A percentile compares a stretch with the other conserved stretches of the same genome.
phyloP scores from a whole-genome alignment of 1,140 invertebrate species.

The Anagrus nilaparvatae region DNA sequence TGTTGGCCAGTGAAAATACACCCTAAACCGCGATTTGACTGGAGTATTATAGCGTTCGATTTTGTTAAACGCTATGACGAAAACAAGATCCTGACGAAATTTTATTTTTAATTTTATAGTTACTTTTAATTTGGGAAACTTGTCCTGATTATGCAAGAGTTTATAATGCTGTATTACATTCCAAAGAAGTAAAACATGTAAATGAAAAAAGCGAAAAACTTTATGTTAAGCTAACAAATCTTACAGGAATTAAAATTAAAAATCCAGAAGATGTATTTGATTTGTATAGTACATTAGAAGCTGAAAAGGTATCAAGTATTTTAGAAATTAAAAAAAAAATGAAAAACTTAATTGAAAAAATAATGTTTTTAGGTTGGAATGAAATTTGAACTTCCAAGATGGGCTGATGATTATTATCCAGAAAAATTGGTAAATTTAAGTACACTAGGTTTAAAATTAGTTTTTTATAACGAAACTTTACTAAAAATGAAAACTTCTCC shows the following conservation, averaged over 20 bases:
- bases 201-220: conserved; percentile 43
- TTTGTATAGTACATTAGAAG: conserved; percentile 52
- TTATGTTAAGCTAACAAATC: conserved; percentile 43
- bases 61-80: too few relatives aligned
- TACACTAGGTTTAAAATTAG: conserved; percentile 47
- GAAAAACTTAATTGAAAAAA: too few relatives aligned
- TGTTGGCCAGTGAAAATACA: too few relatives aligned
- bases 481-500: conserved; percentile 51
- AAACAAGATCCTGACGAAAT: too few relatives aligned
- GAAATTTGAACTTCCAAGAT: conserved; percentile 49
- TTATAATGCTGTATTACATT: conserved; percentile 39
- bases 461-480: conserved; percentile 49
- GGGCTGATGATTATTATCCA: conserved; percentile 52
- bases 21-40: too few relatives aligned
- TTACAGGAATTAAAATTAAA: conserved; percentile 47
- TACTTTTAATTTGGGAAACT: conserved; percentile 31
- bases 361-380: conserved; percentile 41
- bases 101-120: conserved; percentile 22
- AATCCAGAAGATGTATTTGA: conserved; percentile 53
- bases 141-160: conserved; percentile 29
- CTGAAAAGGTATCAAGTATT: too few relatives aligned
- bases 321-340: conserved; percentile 5
- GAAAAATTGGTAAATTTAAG: conserved; percentile 48
- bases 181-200: conserved; percentile 39
- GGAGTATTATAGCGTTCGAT: too few relatives aligned